A percentile compares a stretch with the other conserved stretches of the same genome.
These are phyloP conservation scores for Megaptera novaeangliae DNA, from an alignment of 2,113 vertebrate genomes.

Conservation along the genomic window DNA sequence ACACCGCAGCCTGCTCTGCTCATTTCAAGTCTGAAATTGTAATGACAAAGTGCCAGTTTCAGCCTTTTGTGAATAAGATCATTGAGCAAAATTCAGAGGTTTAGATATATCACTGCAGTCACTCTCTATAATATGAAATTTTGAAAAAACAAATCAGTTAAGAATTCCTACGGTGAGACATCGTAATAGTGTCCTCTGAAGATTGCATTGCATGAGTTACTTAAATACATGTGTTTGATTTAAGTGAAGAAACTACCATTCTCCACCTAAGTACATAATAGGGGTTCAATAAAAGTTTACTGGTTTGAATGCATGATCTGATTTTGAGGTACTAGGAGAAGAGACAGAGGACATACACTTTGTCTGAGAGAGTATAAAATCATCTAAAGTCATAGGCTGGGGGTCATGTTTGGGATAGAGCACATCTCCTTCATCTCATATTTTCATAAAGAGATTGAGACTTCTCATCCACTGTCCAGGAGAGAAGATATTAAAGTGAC, in stretches of 20 bases:
- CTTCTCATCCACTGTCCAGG: neutral
- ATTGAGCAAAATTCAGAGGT: neutral
- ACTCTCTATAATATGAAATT: neutral
- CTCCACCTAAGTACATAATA: neutral
- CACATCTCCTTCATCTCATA: neutral
- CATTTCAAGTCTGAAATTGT: neutral
- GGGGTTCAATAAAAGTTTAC: neutral
- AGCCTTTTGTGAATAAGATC: neutral
- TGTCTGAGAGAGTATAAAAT: neutral
- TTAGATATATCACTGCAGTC: neutral
- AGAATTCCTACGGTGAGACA: neutral
- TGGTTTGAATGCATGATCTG: neutral
- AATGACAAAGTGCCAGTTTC: neutral
- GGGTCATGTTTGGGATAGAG: neutral
- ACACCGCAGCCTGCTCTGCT: neutral
- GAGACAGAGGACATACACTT: neutral
- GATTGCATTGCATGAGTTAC: neutral
- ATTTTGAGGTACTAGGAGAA: neutral
- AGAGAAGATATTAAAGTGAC: neutral
- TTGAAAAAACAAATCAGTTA: neutral
- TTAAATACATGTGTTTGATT: neutral
- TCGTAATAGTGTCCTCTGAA: neutral
- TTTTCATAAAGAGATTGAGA: neutral
- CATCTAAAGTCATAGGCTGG: neutral
- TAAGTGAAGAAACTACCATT: neutral